Conservation (phyloP, 2,113 vertebrate genomes). For the Lepus europaeus region DNA sequence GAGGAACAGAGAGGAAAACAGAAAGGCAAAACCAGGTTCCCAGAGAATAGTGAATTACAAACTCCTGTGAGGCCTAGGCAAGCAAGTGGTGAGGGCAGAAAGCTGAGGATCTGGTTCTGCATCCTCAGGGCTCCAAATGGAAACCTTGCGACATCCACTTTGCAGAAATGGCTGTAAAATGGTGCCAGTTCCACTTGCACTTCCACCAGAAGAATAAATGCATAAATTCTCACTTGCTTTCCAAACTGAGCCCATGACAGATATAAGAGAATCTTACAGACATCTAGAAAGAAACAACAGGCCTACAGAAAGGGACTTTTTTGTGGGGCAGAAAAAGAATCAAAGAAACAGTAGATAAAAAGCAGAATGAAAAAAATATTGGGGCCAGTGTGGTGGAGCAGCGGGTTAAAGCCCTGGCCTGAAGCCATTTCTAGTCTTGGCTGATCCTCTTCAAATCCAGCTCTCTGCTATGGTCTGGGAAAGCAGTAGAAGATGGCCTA, state of each 20-base stretch:
- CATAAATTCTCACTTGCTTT: neutral
- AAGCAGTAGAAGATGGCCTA: no score
- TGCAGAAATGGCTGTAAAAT: neutral
- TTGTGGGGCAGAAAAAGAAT: neutral
- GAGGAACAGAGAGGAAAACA: no score
- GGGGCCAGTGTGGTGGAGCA: no score
- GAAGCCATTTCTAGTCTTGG: no score
- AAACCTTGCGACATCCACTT: neutral
- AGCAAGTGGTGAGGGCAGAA: fast-evolving
- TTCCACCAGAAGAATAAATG: neutral
- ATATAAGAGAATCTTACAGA: neutral
- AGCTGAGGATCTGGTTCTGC: neutral
- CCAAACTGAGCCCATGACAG: neutral
- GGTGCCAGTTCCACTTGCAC: neutral
- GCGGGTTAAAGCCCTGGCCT: no score
- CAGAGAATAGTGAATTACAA: neutral
- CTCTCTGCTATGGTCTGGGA: no score
- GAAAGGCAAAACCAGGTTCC: neutral
- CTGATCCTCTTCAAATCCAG: no score
- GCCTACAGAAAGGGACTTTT: neutral
- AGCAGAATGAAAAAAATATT: neutral
- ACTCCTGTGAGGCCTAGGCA: neutral
- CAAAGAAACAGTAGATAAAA: neutral
- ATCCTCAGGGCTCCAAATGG: neutral
- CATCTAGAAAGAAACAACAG: neutral